A percentile compares a stretch with the other conserved stretches of the same genome.
Conservation (phyloP, 2,888 invertebrate genomes). For the Heteromyza rotundicornis region DNA sequence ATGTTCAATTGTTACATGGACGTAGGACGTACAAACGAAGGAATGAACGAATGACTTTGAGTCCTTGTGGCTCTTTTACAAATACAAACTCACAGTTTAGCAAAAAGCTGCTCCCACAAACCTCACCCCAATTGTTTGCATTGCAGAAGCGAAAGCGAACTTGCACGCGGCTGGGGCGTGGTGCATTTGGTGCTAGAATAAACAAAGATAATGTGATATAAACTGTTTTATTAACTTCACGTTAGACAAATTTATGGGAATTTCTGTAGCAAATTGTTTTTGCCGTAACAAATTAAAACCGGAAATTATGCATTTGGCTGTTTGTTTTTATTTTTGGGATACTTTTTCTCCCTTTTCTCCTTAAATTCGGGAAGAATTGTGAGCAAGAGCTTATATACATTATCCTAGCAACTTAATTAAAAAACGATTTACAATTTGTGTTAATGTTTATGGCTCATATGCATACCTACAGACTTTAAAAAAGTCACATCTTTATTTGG, state of each 20-base stretch:
- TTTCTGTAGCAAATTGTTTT: slow-evolving; percentile 31
- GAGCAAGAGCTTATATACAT: too few relatives aligned
- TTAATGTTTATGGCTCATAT: too few relatives aligned
- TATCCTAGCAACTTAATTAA: too few relatives aligned
- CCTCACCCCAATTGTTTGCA: slow-evolving; percentile 41
- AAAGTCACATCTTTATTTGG: too few relatives aligned
- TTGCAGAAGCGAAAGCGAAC: slow-evolving; percentile 7
- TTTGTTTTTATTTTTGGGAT: too few relatives aligned
- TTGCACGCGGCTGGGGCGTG: slow-evolving; percentile 20
- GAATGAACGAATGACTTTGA: too few relatives aligned
- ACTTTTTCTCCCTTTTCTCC: too few relatives aligned
- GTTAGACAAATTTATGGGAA: slow-evolving; percentile 53
- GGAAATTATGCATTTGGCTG: too few relatives aligned
- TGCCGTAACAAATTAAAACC: slow-evolving; percentile 19
- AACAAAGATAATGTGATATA: slow-evolving; percentile 59
- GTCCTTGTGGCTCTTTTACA: not conserved
- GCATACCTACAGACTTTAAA: too few relatives aligned
- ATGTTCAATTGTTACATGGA: not conserved
- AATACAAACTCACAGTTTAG: too few relatives aligned
- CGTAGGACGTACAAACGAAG: not conserved
- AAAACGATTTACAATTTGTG: not conserved
- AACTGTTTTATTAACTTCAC: slow-evolving; percentile 38
- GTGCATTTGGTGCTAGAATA: slow-evolving; percentile 40
- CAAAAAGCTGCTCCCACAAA: not conserved
- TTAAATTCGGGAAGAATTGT: too few relatives aligned